phyloP scores from a whole-genome alignment of 2,113 vertebrate species.

The Odontophorus gujanensis region DNA sequence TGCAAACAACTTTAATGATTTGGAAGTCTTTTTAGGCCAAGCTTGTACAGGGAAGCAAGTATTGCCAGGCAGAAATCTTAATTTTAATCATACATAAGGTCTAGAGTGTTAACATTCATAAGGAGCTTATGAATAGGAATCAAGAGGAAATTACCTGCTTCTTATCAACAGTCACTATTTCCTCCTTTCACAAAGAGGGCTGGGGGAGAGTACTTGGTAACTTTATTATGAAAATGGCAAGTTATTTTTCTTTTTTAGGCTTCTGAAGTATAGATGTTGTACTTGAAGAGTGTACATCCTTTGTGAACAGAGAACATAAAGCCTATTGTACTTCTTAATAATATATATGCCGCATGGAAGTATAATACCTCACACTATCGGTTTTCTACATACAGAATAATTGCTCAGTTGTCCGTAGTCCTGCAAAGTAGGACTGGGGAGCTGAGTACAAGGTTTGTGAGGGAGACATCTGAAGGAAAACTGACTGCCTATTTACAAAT shows the following conservation, averaged over 20 bases:
- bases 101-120: constrained; percentile 46
- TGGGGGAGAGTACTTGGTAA: constrained; percentile 39
- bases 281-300: neutral
- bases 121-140: constrained; percentile 50
- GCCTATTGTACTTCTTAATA: neutral
- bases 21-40: constrained; percentile 24
- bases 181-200: constrained; percentile 24
- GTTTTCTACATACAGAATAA: neutral
- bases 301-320: neutral
- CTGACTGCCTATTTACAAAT: neutral
- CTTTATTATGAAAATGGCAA: constrained; percentile 55
- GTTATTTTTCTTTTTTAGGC: constrained; percentile 32
- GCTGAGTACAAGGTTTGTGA: neutral
- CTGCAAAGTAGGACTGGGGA: neutral
- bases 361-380: neutral
- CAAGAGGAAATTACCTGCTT: constrained; percentile 69
- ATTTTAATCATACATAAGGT: constrained; percentile 10
- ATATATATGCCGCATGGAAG: neutral
- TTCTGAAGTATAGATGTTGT: constrained; percentile 12
- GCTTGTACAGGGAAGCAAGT: constrained; percentile 11
- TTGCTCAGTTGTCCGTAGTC: neutral
- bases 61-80: constrained; percentile 38
- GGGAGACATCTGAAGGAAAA: neutral
- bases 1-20: constrained; percentile 26
- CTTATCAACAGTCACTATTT: constrained; percentile 69